Evolutionary conservation across 2,113 vertebrate genomes (phyloP).

Genomic region (Eidolon helvum): DNA sequence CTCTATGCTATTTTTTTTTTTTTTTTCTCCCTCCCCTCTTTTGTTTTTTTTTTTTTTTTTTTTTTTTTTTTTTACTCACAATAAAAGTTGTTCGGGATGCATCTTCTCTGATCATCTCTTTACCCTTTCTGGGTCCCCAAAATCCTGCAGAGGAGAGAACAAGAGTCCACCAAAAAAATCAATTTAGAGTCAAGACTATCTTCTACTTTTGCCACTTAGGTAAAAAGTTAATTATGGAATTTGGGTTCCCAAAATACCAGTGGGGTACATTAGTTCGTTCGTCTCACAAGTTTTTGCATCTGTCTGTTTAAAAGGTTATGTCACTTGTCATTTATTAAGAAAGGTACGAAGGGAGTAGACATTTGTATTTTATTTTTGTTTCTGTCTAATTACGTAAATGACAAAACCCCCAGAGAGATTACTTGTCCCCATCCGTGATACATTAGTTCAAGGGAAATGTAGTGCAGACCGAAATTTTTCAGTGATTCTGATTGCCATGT

Average conservation of each 20-base stretch:
- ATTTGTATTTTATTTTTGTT: slow-evolving; percentile 80
- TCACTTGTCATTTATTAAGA: slow-evolving; percentile 79
- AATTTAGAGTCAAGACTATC: slow-evolving; percentile 65
- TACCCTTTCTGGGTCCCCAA: slow-evolving; percentile 38
- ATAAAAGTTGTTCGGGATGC: slow-evolving; percentile 79
- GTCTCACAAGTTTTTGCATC: slow-evolving; percentile 80
- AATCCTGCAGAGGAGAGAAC: slow-evolving; percentile 51
- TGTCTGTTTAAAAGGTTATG: slow-evolving; percentile 81
- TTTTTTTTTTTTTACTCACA: slow-evolving; percentile 38
- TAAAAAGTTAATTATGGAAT: slow-evolving; percentile 85
- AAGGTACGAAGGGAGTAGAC: slow-evolving; percentile 69
- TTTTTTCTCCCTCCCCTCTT: too few relatives aligned
- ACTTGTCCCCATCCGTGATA: slow-evolving; percentile 64
- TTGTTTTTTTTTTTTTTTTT: neutral
- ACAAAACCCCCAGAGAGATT: slow-evolving; percentile 68
- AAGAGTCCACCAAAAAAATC: slow-evolving; percentile 63
- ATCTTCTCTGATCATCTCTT: slow-evolving; percentile 60
- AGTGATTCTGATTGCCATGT: slow-evolving; percentile 43
- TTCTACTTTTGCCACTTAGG: slow-evolving; percentile 82
- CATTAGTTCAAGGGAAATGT: slow-evolving; percentile 52
- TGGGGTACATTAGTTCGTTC: slow-evolving; percentile 76
- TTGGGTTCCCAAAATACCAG: slow-evolving; percentile 81
- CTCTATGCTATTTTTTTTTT: slow-evolving; percentile 58
- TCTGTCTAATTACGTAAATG: slow-evolving; percentile 68
- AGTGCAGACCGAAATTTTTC: slow-evolving; percentile 68